phyloP scores from a whole-genome alignment of 2,797 vertebrate genomes.

The Nannoperca obscura region DNA sequence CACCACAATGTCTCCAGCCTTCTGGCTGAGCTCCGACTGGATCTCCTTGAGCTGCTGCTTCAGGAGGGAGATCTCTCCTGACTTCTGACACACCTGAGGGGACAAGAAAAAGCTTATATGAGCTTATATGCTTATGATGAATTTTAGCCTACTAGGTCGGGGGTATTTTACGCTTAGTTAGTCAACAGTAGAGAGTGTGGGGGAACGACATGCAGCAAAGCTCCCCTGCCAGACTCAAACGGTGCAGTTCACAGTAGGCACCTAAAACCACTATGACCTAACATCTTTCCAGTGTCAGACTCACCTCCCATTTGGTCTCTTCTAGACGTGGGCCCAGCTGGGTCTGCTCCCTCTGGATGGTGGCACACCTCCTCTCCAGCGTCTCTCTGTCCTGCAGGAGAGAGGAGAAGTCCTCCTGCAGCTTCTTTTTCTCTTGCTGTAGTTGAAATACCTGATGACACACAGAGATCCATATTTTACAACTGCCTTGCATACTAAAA shows the following conservation, averaged over 20 bases:
- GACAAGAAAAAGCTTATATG: background rate
- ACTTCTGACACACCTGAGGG: constrained; percentile 96
- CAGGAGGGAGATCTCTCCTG: constrained; percentile 96
- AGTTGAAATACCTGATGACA: constrained; percentile 91
- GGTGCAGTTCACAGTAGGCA: background rate
- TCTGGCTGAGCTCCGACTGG: constrained; percentile 92
- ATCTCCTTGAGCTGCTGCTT: constrained; percentile 98
- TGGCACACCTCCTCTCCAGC: constrained; percentile 92
- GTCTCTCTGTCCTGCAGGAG: constrained; percentile 95
- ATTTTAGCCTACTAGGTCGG: background rate
- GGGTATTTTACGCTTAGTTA: constrained; percentile 7
- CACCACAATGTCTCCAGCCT: constrained; percentile 91
- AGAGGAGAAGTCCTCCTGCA: constrained; percentile 96
- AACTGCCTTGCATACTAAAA: background rate
- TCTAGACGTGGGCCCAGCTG: constrained; percentile 96
- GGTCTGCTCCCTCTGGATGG: constrained; percentile 94
- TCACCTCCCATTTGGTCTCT: constrained; percentile 98
- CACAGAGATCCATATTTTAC: constrained; percentile 12
- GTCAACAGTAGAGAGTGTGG: constrained; percentile 1
- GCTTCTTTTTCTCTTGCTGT: constrained; percentile 97
- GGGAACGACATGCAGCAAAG: background rate
- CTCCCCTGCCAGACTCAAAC: background rate
- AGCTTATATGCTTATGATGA: background rate
- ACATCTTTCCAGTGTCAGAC: constrained; percentile 10
- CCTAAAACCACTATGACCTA: background rate